Evolutionary conservation across 1,140 invertebrate genomes (phyloP), one percentile per base, ranked within the genome.

Genomic region (Scaptomyza hsui): DNA sequence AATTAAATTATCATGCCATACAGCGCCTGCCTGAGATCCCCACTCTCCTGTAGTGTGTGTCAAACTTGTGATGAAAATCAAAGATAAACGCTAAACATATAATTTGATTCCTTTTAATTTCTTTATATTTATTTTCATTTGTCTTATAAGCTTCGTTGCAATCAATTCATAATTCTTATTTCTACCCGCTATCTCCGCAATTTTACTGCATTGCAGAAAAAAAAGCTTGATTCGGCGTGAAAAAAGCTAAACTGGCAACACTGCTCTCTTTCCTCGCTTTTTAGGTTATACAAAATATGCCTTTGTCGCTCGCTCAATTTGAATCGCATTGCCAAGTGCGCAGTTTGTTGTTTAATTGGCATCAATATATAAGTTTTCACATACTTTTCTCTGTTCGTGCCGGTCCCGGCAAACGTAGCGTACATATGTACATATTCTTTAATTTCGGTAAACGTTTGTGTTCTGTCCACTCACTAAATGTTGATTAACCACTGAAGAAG

Each of bases 261-360:
- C 26, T 48, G 16, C 57, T 26, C 24, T 41, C 19, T 9, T 48
- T 26, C 32, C 35, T 47, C 26, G 13, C 18, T 6, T 9, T 29
- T 29, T 37, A n/a, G 12, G 7, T 37, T 0, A 12, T 37, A 7
- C 4, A 32, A 12, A 12, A 32, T 32, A 18, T 37, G 15, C 21
- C 39, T 35, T 9, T 44, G 15, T 53, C 49, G 39, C 63, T 72
- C 81, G 32, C 32, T 85, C 81, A 78, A 71, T 81, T 81, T 37
- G 41, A 45, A 69, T 24, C 10, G 65, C 42, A 47, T 57, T 88
- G 88, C 88, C 88, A 90, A 90, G 57, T 90, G 88, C 88, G 88
- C 88, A 90, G 74, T 88, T 78, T 80, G 74, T 80, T 72, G 47
- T 75, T 80, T 24, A 73, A 69, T 73, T 68, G 64, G 39, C 68